Base-by-base conservation (phyloP, 1,140 invertebrate species). In the Chironomus tepperi region DNA sequence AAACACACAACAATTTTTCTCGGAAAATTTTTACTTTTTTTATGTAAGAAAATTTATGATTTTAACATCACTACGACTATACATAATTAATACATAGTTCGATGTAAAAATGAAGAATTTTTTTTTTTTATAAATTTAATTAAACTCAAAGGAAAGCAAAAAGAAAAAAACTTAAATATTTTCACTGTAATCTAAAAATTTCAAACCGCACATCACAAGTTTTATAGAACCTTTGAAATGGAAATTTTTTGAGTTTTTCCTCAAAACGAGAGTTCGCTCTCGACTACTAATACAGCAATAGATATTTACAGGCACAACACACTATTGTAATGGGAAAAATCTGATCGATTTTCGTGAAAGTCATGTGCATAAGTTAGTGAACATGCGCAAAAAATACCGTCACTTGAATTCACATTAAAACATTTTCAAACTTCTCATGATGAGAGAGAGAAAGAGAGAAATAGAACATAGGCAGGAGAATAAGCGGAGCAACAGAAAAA, bases 141-240 rank as follows among this genome's bases (percentile, higher is more conserved):
- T 34, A 34, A 34, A 34, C 24, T 34, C 24, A 34, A 34, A 34
- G 24, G 24, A 34, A 34, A 34, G n/a, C n/a, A n/a, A n/a, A n/a
- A n/a, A n/a, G n/a, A 2, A 34, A 2, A 34, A 34, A 34, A 34
- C 47, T 57, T 57, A n/a, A 57, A 57, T 57, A 34, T 57, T 57
- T 57, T 57, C 12, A 57, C 47, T 57, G n/a, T 57, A n/a, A 57
- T 57, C 47, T 57, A 57, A 57, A 57, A 57, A 57, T n/a, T n/a
- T 57, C n/a, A 12, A 57, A 57, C 47, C 47, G 47, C n/a, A n/a
- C 47, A 57, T 57, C 12, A 57, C 47, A 57, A 57, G 47, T 34
- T 34, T 34, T 34, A 34, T 34, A 34, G 24, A 34, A 34, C 24
- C 24, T 34, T 34, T 34, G 24, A 34, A 34, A 34, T 34, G 24